A percentile compares a stretch with the other conserved stretches of the same genome.
These are phyloP conservation scores for Epinephelus fuscoguttatus DNA, from an alignment of 2,113 vertebrate genomes.

Conservation along the genomic window DNA sequence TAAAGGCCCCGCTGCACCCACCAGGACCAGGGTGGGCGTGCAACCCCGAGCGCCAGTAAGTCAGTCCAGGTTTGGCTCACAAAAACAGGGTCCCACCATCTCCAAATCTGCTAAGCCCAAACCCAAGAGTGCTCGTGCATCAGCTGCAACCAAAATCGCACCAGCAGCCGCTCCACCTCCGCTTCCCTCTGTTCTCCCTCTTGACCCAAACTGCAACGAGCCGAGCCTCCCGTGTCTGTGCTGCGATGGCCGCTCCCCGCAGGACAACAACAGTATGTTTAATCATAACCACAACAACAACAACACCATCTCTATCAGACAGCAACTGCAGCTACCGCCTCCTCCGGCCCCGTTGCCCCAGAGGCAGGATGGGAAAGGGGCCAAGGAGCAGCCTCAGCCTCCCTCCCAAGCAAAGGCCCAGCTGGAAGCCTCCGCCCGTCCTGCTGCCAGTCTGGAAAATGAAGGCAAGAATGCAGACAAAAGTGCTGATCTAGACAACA, in stretches of 20 bases:
- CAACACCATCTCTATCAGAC: slow-evolving; percentile 82
- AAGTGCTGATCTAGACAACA: slow-evolving; percentile 61
- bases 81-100: slow-evolving; percentile 65
- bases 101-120: slow-evolving; percentile 75
- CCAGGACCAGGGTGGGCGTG: slow-evolving; percentile 69
- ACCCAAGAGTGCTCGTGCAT: slow-evolving; percentile 66
- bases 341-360: slow-evolving; percentile 60
- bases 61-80: slow-evolving; percentile 71
- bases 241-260: slow-evolving; percentile 86
- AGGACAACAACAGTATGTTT: slow-evolving; percentile 84
- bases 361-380: slow-evolving; percentile 67
- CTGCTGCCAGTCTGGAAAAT: slow-evolving; percentile 53
- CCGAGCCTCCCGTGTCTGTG: slow-evolving; percentile 91
- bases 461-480: slow-evolving; percentile 53
- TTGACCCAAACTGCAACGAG: slow-evolving; percentile 95
- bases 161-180: slow-evolving; percentile 54
- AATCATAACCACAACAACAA: slow-evolving; percentile 89
- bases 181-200: slow-evolving; percentile 70
- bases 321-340: slow-evolving; percentile 79
- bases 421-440: slow-evolving; percentile 42
- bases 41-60: slow-evolving; percentile 71
- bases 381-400: slow-evolving; percentile 48
- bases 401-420: slow-evolving; percentile 49
- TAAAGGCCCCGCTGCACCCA: slow-evolving; percentile 70
- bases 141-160: slow-evolving; percentile 36